Conservation (phyloP, 2,113 vertebrate species). For the Rhombomys opimus region DNA sequence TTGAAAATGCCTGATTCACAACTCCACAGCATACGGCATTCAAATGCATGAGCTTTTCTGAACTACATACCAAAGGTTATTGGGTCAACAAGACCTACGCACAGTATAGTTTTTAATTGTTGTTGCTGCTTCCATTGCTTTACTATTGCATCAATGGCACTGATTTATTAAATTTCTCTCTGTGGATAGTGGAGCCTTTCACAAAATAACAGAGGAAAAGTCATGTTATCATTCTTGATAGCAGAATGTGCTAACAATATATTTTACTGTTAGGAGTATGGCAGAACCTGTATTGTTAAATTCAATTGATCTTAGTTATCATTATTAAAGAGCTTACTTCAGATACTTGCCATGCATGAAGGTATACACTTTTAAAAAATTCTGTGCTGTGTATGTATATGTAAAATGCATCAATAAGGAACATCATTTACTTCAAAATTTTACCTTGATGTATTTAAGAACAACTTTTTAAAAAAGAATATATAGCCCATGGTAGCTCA, state of each 20-base stretch:
- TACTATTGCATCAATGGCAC: neutral
- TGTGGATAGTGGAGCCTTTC: neutral
- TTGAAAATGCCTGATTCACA: neutral
- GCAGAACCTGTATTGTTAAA: neutral
- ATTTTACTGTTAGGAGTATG: neutral
- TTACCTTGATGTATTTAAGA: neutral
- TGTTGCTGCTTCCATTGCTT: neutral
- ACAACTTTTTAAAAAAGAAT: neutral
- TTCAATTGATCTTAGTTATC: neutral
- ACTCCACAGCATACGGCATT: neutral
- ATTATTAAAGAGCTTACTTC: neutral
- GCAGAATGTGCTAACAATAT: neutral
- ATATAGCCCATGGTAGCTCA: too few relatives aligned
- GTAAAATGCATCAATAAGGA: neutral
- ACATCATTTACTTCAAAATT: neutral
- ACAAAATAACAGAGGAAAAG: neutral
- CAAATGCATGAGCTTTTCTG: neutral
- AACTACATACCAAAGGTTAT: neutral
- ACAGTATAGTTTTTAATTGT: neutral
- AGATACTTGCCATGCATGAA: neutral
- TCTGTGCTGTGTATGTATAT: neutral
- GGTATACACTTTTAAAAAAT: neutral
- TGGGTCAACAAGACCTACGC: neutral
- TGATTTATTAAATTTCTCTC: neutral
- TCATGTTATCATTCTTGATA: neutral